Evolutionary conservation across 2,113 vertebrate species (phyloP).

Genomic region (Emydocephalus ijimae): DNA sequence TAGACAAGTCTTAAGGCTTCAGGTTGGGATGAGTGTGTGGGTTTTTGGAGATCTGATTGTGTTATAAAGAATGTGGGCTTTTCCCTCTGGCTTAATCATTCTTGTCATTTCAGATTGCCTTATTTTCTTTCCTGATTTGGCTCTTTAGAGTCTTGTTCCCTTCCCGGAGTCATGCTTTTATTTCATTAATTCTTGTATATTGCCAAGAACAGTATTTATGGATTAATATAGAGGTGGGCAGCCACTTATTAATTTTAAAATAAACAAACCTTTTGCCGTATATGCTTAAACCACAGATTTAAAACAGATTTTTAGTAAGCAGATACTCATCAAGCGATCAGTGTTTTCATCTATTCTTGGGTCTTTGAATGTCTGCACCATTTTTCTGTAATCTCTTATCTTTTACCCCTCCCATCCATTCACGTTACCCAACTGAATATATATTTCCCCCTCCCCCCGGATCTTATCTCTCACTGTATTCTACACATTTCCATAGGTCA

Average conservation of each 20-base stretch:
- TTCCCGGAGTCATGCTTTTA: not conserved
- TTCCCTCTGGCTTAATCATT: not conserved
- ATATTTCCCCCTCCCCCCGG: not conserved
- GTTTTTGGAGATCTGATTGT: not conserved
- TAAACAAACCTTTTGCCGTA: not conserved
- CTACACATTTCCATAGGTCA: not conserved
- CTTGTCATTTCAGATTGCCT: not conserved
- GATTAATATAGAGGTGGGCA: not conserved
- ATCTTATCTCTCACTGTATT: not conserved
- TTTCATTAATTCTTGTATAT: not conserved
- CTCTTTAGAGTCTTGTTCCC: not conserved
- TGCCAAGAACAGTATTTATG: not conserved
- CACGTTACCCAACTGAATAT: not conserved
- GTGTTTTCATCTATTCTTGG: not conserved
- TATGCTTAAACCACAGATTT: not conserved
- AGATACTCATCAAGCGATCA: not conserved
- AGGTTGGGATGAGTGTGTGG: not conserved
- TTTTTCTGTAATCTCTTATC: not conserved
- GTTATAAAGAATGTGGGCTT: not conserved
- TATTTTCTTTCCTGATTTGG: not conserved
- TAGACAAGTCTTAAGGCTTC: not conserved
- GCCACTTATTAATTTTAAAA: not conserved
- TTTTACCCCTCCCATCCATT: not conserved
- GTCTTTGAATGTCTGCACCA: not conserved
- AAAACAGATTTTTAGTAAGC: not conserved